These are phyloP conservation scores for Stegastes partitus DNA, from an alignment of 2,113 vertebrate genomes.

Conservation along the genomic window DNA sequence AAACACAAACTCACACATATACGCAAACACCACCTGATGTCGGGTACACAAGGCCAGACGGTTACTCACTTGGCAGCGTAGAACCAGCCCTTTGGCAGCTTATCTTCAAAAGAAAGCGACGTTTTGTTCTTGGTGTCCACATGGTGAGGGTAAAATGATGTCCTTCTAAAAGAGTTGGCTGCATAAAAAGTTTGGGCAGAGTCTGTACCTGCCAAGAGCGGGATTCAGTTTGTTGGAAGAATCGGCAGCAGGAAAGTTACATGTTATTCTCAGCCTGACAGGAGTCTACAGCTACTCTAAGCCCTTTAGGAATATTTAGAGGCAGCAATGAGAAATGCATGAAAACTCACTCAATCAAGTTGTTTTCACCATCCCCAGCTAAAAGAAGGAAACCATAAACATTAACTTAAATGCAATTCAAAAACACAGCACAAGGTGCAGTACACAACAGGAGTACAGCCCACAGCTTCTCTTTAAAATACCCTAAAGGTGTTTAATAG, in stretches of 20 bases:
- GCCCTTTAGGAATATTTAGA: background rate
- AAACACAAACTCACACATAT: conserved; percentile 2
- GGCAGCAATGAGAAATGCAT: background rate
- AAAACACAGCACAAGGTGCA: too few species aligned
- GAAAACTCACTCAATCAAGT: background rate
- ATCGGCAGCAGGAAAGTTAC: background rate
- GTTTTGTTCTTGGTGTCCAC: conserved; percentile 85
- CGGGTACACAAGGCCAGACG: conserved; percentile 44
- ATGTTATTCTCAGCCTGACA: background rate
- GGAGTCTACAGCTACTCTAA: background rate
- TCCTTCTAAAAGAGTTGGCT: conserved; percentile 73
- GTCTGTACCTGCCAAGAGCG: background rate
- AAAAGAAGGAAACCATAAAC: too few species aligned
- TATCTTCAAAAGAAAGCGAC: conserved; percentile 86
- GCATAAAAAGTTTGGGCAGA: conserved; percentile 1
- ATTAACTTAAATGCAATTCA: too few species aligned
- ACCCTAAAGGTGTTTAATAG: too few species aligned
- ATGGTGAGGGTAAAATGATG: conserved; percentile 84
- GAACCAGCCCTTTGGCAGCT: conserved; percentile 85
- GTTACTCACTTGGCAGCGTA: conserved; percentile 84
- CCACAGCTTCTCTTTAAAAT: too few species aligned
- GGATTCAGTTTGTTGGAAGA: conserved; percentile 12
- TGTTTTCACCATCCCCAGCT: background rate
- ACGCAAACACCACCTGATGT: conserved; percentile 42
- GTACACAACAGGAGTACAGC: too few species aligned